Base-by-base conservation (phyloP, 2,888 invertebrate genomes). In the Perizoma flavofasciatum region DNA sequence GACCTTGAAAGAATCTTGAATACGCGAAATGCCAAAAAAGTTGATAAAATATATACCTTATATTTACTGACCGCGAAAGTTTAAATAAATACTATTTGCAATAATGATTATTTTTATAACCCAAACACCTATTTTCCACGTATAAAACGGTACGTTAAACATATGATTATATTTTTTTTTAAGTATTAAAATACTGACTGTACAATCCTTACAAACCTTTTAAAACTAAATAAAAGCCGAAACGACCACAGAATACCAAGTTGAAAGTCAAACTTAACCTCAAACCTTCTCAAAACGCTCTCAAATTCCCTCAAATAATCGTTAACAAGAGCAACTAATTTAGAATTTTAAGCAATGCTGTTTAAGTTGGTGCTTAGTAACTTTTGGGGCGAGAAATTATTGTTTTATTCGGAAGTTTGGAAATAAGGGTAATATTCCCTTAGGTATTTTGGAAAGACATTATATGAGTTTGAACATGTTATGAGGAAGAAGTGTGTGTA, bases 311-410 rank as follows among this genome's bases (percentile, higher is more conserved):
- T 34, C 48, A 35, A 48, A 48, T 37, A 37, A 37, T 37, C 37
- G 7, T 37, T 37, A 41, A 39, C 50, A 50, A 50, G 40, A 40
- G 10, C 40, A 41, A 46, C 34, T 55, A 41, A 55, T 43, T 55
- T 41, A 44, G 49, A 44, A 55, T 55, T 44, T 55, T 44, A 43
- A 35, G 49, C 55, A 35, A 39, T 52, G 9, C 51, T 43, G 51
- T n/a, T 41, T 41, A 41, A n/a, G 35, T 40, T 40, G 0, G 35
- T 51, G 22, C 37, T 52, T 45, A 37, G 32, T n/a, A 52, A 52
- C 39, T 52, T 52, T 52, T n/a, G 39, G 45, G 44, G 37, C n/a
- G 44, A 22, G 11, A 52, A 52, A 45, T 52, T 52, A 52, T 52
- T 52, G 52, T 52, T 52, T 37, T 22, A 6, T 51, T 35, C 9